phyloP scores from a whole-genome alignment of 2,888 invertebrate genomes.

The Tetragonisca angustula region DNA sequence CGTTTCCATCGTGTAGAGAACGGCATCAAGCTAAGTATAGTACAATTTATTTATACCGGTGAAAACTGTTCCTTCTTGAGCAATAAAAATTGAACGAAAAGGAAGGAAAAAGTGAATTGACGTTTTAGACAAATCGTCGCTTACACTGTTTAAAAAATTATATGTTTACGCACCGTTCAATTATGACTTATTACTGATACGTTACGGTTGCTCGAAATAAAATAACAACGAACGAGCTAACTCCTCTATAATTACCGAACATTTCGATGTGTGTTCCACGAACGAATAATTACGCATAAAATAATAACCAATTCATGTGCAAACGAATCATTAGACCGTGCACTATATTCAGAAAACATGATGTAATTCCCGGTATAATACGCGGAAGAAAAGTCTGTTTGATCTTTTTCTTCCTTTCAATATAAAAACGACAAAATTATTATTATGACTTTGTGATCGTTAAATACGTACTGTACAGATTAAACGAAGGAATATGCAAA shows the following conservation, averaged over 20 bases:
- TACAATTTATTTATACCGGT: background rate
- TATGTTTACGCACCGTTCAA: constrained; percentile 2
- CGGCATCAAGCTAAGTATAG: background rate
- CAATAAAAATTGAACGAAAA: too few species aligned
- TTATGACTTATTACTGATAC: constrained; percentile 23
- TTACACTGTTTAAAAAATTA: background rate
- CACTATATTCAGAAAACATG: background rate
- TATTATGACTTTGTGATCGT: too few species aligned
- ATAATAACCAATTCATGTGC: constrained; percentile 11
- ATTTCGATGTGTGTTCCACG: background rate
- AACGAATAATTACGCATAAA: constrained; percentile 22
- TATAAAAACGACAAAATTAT: background rate
- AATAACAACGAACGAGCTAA: background rate
- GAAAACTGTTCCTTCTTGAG: background rate
- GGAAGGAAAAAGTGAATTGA: background rate
- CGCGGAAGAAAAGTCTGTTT: background rate
- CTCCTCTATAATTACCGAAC: constrained; percentile 25
- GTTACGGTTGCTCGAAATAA: constrained; percentile 7
- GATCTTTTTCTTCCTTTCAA: background rate
- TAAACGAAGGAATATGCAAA: too few species aligned
- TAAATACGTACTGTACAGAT: too few species aligned
- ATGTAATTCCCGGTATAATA: background rate
- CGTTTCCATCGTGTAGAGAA: too few species aligned
- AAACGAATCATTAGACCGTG: constrained; percentile 10
- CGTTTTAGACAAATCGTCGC: background rate